A percentile compares a stretch with the other conserved stretches of the same genome.
Evolutionary conservation across 2,113 vertebrate species (phyloP).

Genomic region (Datnioides undecimradiatus): DNA sequence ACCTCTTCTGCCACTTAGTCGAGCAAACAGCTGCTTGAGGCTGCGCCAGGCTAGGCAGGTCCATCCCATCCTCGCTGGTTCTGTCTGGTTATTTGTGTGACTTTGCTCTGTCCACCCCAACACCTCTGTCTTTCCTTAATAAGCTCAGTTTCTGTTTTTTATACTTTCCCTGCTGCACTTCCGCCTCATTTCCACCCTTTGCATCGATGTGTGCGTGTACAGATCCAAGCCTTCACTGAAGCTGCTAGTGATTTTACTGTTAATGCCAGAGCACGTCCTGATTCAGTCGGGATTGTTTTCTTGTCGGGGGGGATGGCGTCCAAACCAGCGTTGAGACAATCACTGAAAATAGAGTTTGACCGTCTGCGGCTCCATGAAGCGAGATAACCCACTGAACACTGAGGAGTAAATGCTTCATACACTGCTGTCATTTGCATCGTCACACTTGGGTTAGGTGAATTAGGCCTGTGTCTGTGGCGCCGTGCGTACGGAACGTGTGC

Average conservation of each 20-base stretch:
- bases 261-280: neutral
- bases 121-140: neutral
- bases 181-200: conserved; percentile 5
- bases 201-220: neutral
- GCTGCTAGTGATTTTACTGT: neutral
- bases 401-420: neutral
- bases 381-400: neutral
- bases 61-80: neutral
- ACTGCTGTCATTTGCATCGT: neutral
- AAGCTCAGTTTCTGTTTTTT: neutral
- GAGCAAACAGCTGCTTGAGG: neutral
- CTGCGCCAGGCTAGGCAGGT: neutral
- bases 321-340: neutral
- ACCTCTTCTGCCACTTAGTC: neutral
- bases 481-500: neutral
- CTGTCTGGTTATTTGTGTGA: conserved; percentile 10
- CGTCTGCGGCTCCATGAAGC: too few relatives aligned
- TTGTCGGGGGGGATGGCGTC: neutral
- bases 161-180: neutral
- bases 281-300: neutral
- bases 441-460: neutral
- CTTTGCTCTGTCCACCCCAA: neutral
- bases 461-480: neutral
- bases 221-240: neutral
- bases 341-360: neutral